These are phyloP conservation scores for Orthonychiurus folsomi DNA, from an alignment of 2,888 invertebrate genomes.

Conservation along the genomic window DNA sequence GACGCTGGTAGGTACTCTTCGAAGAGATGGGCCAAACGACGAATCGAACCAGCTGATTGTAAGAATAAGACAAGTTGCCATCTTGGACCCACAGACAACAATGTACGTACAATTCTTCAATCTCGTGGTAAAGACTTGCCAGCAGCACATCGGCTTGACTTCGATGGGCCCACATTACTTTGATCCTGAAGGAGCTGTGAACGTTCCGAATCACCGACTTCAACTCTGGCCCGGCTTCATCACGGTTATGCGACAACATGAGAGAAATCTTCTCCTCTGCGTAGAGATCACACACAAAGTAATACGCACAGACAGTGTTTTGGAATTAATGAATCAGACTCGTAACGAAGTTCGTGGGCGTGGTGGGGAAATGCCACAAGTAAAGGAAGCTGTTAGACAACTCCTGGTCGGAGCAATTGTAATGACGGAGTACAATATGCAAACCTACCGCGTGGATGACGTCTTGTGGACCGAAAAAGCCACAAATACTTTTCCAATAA, in stretches of 20 bases:
- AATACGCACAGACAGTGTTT: conserved; percentile 64
- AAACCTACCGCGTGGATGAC: conserved; percentile 41
- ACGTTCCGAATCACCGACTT: conserved; percentile 54
- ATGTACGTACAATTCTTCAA: conserved; percentile 34
- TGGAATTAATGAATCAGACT: conserved; percentile 50
- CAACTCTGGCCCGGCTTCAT: too few relatives aligned
- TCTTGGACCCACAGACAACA: conserved; percentile 25
- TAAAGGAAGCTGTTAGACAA: conserved; percentile 40
- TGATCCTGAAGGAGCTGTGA: conserved; percentile 42
- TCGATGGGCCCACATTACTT: conserved; percentile 31
- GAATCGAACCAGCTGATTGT: too few relatives aligned
- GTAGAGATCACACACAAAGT: conserved; percentile 77
- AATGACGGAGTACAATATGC: conserved; percentile 56
- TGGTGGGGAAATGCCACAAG: background rate
- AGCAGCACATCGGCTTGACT: conserved; percentile 25
- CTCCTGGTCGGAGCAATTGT: conserved; percentile 15
- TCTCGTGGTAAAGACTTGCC: conserved; percentile 28
- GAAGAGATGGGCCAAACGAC: background rate
- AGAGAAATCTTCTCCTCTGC: too few relatives aligned
- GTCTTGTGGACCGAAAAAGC: conserved; percentile 12
- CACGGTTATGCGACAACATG: conserved; percentile 73
- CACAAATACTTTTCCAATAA: background rate
- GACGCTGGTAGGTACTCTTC: background rate
- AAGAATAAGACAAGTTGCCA: conserved; percentile 21
- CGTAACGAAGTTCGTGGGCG: background rate